These are phyloP conservation scores for Apteryx owenii DNA, from an alignment of 2,113 vertebrate genomes.

Conservation along the genomic window DNA sequence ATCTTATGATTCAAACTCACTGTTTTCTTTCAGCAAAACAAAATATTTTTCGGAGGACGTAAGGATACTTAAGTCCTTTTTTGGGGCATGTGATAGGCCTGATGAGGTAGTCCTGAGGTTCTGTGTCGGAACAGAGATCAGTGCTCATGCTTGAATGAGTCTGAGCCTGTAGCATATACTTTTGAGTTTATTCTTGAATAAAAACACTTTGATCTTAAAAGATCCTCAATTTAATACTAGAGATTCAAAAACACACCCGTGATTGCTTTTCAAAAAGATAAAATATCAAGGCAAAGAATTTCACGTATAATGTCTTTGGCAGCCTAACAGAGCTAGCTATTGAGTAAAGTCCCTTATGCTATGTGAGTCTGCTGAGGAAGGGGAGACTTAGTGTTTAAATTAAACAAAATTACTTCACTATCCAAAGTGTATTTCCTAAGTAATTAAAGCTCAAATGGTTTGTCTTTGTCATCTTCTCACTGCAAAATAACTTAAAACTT, in stretches of 20 bases:
- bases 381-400: not conserved
- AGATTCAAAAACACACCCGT: not conserved
- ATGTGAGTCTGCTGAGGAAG: not conserved
- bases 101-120: not conserved
- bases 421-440: not conserved
- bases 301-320: not conserved
- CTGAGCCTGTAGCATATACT: not conserved
- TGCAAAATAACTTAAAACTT: not conserved
- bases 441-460: not conserved
- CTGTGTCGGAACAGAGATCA: not conserved
- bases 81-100: accelerated
- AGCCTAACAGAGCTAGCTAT: not conserved
- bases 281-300: not conserved
- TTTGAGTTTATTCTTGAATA: not conserved
- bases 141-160: not conserved
- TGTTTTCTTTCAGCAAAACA: not conserved
- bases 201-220: not conserved
- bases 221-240: not conserved
- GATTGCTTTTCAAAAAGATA: not conserved
- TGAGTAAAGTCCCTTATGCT: not conserved
- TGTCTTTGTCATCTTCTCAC: not conserved
- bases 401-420: not conserved
- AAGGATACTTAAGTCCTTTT: not conserved
- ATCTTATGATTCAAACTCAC: not conserved
- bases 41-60: not conserved